phyloP scores from a whole-genome alignment of 2,888 invertebrate species.

The Synergus itoensis region DNA sequence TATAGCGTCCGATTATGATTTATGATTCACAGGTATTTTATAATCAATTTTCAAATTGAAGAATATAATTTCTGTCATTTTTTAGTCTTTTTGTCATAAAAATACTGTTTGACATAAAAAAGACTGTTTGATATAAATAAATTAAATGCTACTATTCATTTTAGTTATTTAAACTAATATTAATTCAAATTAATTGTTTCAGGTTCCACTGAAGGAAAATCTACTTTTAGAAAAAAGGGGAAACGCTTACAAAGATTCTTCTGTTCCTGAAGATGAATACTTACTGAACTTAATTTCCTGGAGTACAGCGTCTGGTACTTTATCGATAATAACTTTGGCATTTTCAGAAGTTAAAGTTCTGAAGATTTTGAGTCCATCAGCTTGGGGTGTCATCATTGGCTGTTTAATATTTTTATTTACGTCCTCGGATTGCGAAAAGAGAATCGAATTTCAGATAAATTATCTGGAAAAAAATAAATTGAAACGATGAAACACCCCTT shows the following conservation, averaged over 20 bases:
- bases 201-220: neutral
- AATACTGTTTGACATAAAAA: neutral
- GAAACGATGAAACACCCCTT: neutral
- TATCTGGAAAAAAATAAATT: neutral
- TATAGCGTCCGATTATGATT: neutral
- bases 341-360: too few species aligned
- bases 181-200: neutral
- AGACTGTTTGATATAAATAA: neutral
- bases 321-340: neutral
- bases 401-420: conserved; percentile 46
- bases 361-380: conserved; percentile 18
- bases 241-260: neutral
- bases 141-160: neutral
- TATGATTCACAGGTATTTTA: neutral
- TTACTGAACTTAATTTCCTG: neutral
- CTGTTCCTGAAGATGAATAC: neutral
- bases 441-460: neutral
- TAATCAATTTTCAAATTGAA: neutral
- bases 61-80: too few species aligned
- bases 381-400: conserved; percentile 45
- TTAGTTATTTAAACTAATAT: neutral
- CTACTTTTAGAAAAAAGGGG: neutral
- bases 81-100: too few species aligned
- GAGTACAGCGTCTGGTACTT: neutral
- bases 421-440: conserved; percentile 37